A percentile compares a stretch with the other conserved stretches of the same genome.
Evolutionary conservation across 2,113 vertebrate species (phyloP).

Genomic region (Mobula birostris): DNA sequence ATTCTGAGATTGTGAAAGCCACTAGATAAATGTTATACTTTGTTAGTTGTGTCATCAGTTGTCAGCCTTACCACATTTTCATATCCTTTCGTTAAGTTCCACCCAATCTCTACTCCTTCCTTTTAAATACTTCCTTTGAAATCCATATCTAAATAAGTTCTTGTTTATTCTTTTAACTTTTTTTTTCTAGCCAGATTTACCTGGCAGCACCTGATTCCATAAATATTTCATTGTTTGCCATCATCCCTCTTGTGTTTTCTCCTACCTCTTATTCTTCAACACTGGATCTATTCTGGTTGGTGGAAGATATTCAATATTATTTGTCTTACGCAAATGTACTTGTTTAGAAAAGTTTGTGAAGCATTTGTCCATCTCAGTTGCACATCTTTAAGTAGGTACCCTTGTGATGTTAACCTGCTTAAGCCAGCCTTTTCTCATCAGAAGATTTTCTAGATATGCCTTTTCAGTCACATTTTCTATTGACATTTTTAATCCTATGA

Average conservation of each 20-base stretch:
- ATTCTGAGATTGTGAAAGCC: background rate
- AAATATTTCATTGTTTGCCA: background rate
- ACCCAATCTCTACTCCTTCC: background rate
- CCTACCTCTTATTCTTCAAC: too few species aligned
- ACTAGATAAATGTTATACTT: background rate
- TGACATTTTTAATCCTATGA: background rate
- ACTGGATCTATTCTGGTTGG: too few species aligned
- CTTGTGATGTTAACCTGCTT: background rate
- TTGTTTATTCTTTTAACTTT: background rate
- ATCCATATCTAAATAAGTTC: too few species aligned
- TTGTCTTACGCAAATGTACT: background rate
- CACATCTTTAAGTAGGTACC: background rate
- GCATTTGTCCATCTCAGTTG: background rate
- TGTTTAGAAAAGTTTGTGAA: background rate
- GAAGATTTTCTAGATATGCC: background rate
- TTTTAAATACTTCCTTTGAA: background rate
- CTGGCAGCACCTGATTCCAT: background rate
- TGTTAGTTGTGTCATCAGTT: background rate
- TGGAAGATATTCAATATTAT: background rate
- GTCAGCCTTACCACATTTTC: background rate
- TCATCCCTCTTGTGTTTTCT: too few species aligned
- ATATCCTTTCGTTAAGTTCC: background rate
- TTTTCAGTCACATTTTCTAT: background rate
- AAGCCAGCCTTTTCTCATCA: background rate
- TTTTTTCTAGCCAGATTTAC: background rate